Conservation (phyloP, 1,140 invertebrate genomes). For the Habropoda laboriosa region DNA sequence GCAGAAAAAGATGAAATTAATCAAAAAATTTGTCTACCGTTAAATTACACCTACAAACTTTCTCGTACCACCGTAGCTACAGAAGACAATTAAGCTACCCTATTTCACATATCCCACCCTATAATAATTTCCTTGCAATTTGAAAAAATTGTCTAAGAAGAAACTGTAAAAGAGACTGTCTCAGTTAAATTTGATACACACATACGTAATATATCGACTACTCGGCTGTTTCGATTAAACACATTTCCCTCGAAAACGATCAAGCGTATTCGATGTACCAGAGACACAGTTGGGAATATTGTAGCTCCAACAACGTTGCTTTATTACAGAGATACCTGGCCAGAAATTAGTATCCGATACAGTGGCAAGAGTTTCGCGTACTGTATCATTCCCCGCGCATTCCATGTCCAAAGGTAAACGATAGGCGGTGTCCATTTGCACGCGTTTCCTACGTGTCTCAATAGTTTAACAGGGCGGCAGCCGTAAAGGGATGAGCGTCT, state of each 20-base stretch:
- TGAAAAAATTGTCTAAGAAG: too few species aligned
- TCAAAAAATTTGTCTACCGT: too few species aligned
- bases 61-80: too few species aligned
- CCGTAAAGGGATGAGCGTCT: background rate
- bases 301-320: background rate
- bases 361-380: conserved; percentile 63
- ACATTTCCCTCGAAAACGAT: background rate
- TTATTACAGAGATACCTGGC: conserved; percentile 54
- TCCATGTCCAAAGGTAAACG: conserved; percentile 64
- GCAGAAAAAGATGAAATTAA: too few species aligned
- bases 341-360: conserved; percentile 65
- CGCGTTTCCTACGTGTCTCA: background rate
- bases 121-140: too few species aligned
- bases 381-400: conserved; percentile 59
- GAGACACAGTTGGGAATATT: conserved; percentile 8
- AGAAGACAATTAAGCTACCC: too few species aligned
- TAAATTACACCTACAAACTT: too few species aligned
- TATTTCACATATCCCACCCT: too few species aligned
- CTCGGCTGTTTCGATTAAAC: too few species aligned
- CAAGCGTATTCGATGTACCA: conserved; percentile 50
- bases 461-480: conserved; percentile 7
- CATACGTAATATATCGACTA: too few species aligned
- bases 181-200: too few species aligned
- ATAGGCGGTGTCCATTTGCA: conserved; percentile 17
- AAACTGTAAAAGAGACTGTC: too few species aligned